Evolutionary conservation across 2,888 invertebrate species (phyloP).

Genomic region (Ypsolopha sequella): DNA sequence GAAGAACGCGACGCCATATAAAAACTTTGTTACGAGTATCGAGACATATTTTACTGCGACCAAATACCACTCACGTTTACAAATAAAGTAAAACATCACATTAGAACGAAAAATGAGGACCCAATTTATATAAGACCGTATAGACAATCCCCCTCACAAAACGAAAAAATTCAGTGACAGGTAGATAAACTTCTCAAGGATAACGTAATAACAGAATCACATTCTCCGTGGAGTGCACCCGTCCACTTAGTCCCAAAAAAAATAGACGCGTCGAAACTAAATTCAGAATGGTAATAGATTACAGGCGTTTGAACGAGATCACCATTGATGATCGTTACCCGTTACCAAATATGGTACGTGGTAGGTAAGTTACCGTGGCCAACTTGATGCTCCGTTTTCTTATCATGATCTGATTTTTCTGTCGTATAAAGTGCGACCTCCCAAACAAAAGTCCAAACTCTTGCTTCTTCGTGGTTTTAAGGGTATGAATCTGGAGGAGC

Average conservation of each 20-base stretch:
- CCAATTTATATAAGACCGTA: slow-evolving; percentile 21
- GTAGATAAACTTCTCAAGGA: slow-evolving; percentile 21
- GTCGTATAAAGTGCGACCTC: too few relatives aligned
- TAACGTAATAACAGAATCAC: slow-evolving; percentile 22
- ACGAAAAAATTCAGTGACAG: slow-evolving; percentile 21
- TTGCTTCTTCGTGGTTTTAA: too few relatives aligned
- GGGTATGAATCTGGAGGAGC: too few relatives aligned
- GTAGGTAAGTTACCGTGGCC: too few relatives aligned
- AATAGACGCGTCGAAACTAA: slow-evolving; percentile 21
- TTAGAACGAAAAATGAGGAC: slow-evolving; percentile 14
- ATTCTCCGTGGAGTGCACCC: slow-evolving; percentile 28
- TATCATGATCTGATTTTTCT: too few relatives aligned
- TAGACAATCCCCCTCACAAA: too few relatives aligned
- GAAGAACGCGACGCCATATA: slow-evolving; percentile 18
- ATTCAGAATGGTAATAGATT: slow-evolving; percentile 22
- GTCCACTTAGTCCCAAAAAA: slow-evolving; percentile 34
- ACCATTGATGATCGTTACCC: slow-evolving; percentile 21
- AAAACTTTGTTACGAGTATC: slow-evolving; percentile 16
- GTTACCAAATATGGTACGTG: too few relatives aligned
- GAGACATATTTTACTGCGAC: slow-evolving; percentile 24
- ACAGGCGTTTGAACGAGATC: slow-evolving; percentile 20
- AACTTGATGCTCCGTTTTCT: too few relatives aligned
- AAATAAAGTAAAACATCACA: slow-evolving; percentile 12
- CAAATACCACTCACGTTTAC: slow-evolving; percentile 17
- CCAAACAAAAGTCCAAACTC: too few relatives aligned